These are phyloP conservation scores for Clavelina lepadiformis DNA, from an alignment of 23 tunicate species.

Conservation along the genomic window DNA sequence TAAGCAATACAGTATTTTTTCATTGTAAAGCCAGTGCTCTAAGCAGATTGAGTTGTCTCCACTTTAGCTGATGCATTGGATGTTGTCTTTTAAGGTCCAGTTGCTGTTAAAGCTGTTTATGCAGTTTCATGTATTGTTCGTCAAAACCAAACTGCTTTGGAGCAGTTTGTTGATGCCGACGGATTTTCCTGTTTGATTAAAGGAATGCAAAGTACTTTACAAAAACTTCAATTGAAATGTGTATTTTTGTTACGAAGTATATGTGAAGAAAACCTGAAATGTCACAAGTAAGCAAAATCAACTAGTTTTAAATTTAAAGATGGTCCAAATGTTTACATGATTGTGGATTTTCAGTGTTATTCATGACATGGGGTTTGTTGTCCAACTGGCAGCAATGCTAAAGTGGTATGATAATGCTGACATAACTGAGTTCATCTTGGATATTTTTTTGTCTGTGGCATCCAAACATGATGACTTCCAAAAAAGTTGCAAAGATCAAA, in stretches of 20 bases:
- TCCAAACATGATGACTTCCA: conserved; percentile 10
- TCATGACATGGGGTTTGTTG: conserved; percentile 3
- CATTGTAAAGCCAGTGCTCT: too few relatives aligned
- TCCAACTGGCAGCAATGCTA: neutral
- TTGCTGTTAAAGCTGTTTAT: conserved; percentile 32
- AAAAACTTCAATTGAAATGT: conserved; percentile 24
- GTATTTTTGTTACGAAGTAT: conserved; percentile 31
- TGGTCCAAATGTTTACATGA: neutral
- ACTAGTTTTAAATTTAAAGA: neutral
- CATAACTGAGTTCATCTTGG: conserved; percentile 17
- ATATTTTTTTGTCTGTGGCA: neutral
- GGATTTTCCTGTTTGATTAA: conserved; percentile 40
- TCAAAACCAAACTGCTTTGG: conserved; percentile 36
- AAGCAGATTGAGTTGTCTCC: too few relatives aligned
- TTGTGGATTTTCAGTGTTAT: neutral
- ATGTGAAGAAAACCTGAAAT: conserved; percentile 30
- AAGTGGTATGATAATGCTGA: neutral
- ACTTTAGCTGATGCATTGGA: too few relatives aligned
- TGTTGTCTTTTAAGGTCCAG: conserved; percentile 6
- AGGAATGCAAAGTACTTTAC: conserved; percentile 19
- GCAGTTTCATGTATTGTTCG: conserved; percentile 58
- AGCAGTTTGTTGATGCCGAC: conserved; percentile 8
- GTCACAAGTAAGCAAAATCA: neutral
- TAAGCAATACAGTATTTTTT: too few relatives aligned
- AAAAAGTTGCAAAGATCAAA: conserved; percentile 9